Conservation (phyloP, 2,113 vertebrate species). For the Hypocryptadius cinnamomeus region DNA sequence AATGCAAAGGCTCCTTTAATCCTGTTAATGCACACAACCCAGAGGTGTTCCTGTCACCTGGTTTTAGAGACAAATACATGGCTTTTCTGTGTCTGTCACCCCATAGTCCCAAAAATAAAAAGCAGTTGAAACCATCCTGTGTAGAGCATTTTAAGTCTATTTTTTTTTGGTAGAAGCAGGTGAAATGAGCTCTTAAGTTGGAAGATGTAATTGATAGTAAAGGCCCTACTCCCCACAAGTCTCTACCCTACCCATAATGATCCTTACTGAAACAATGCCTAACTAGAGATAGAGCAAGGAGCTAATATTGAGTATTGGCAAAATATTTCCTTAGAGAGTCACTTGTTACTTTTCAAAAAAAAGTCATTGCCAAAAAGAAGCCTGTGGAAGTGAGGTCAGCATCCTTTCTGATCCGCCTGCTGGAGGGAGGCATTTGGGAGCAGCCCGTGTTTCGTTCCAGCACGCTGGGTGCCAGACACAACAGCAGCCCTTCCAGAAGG, state of each 20-base stretch:
- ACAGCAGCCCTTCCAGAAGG: background rate
- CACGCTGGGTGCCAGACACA: background rate
- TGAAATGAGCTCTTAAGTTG: background rate
- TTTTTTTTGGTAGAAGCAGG: background rate
- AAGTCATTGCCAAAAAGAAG: background rate
- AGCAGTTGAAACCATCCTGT: background rate
- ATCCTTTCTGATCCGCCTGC: background rate
- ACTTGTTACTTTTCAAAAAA: background rate
- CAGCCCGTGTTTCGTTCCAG: fast-evolving
- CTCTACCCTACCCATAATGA: fast-evolving
- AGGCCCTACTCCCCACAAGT: background rate
- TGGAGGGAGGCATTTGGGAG: background rate
- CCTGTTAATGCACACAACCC: background rate
- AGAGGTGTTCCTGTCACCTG: background rate
- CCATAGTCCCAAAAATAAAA: background rate
- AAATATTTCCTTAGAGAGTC: background rate
- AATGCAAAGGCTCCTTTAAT: background rate
- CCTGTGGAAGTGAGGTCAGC: background rate
- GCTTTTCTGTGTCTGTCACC: background rate
- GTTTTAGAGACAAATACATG: background rate
- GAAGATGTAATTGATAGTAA: background rate
- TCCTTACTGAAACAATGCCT: background rate
- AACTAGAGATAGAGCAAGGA: background rate
- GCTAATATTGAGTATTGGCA: fast-evolving
- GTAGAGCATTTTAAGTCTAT: background rate